These are phyloP conservation scores for Anhinga rufa DNA, from an alignment of 2,113 vertebrate genomes.

Conservation along the genomic window DNA sequence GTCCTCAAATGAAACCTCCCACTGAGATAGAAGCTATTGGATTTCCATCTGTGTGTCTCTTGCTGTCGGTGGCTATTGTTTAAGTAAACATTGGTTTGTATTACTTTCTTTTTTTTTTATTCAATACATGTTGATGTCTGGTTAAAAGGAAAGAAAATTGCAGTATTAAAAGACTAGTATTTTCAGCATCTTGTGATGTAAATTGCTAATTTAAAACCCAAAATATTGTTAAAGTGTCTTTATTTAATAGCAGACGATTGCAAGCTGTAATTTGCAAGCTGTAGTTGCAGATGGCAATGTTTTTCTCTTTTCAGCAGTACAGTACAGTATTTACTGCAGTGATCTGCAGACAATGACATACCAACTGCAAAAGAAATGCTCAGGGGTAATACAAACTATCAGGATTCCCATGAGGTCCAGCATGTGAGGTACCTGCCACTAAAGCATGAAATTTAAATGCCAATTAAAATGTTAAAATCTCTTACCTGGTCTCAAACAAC, in stretches of 20 bases:
- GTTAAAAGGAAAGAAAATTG: slow-evolving; percentile 75
- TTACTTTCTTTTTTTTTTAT: slow-evolving; percentile 24
- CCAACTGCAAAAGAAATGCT: slow-evolving; percentile 65
- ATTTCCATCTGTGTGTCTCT: slow-evolving; percentile 64
- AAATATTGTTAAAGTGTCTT: slow-evolving; percentile 83
- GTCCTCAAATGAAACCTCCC: slow-evolving; percentile 36
- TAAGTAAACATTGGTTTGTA: slow-evolving; percentile 73
- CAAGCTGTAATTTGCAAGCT: slow-evolving; percentile 84
- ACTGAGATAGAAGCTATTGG: slow-evolving; percentile 43
- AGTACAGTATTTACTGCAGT: slow-evolving; percentile 74
- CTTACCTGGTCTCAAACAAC: neutral
- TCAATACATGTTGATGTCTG: slow-evolving; percentile 69
- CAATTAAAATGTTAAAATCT: slow-evolving; percentile 10
- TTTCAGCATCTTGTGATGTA: slow-evolving; percentile 77
- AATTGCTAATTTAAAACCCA: slow-evolving; percentile 82
- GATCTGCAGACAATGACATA: slow-evolving; percentile 67
- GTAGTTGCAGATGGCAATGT: slow-evolving; percentile 81
- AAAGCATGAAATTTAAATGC: neutral
- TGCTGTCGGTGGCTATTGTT: slow-evolving; percentile 72
- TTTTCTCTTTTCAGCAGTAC: slow-evolving; percentile 71
- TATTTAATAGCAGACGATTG: slow-evolving; percentile 81
- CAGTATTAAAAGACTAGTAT: slow-evolving; percentile 77
- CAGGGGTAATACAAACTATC: slow-evolving; percentile 21
- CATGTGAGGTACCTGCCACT: neutral
- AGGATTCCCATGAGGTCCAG: slow-evolving; percentile 2